A percentile compares a stretch with the other conserved stretches of the same genome.
These are phyloP conservation scores for Zoanthus gigantus DNA, from an alignment of 92 coral and sea anemone genomes.

Conservation along the genomic window DNA sequence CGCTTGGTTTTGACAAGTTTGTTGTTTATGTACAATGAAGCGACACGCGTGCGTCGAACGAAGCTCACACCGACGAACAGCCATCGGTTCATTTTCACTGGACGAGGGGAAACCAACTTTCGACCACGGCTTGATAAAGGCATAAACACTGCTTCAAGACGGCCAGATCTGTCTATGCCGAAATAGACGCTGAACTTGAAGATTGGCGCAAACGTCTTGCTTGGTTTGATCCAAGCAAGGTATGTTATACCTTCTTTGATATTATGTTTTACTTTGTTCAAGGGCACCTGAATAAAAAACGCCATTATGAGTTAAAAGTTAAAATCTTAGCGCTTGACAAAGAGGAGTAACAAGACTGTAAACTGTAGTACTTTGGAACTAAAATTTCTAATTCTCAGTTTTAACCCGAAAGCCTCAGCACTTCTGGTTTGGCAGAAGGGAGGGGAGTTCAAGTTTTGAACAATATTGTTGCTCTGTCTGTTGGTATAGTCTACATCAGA, in stretches of 20 bases:
- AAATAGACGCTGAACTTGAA: slow-evolving; percentile 35
- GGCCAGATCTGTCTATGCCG: slow-evolving; percentile 32
- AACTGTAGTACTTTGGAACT: no score
- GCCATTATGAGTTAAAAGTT: not conserved
- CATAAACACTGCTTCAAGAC: slow-evolving; percentile 23
- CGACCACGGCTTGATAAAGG: slow-evolving; percentile 24
- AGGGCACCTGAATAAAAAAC: slow-evolving; percentile 11
- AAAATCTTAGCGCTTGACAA: no score
- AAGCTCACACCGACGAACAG: slow-evolving; percentile 20
- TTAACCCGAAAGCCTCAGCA: no score
- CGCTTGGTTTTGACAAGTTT: slow-evolving; percentile 25
- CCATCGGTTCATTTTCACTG: slow-evolving; percentile 30
- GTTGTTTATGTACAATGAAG: slow-evolving; percentile 23
- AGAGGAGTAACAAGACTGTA: no score
- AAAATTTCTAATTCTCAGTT: no score
- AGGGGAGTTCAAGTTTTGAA: no score
- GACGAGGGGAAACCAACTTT: slow-evolving; percentile 9
- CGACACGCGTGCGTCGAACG: slow-evolving; percentile 23
- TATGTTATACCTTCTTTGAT: slow-evolving; percentile 23
- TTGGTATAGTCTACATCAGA: no score
- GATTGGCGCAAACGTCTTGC: slow-evolving; percentile 12
- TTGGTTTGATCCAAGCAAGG: slow-evolving; percentile 35
- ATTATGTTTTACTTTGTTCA: slow-evolving; percentile 18
- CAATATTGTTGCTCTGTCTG: no score
- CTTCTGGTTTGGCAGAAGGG: no score